A percentile compares a stretch with the other conserved stretches of the same genome.
These are phyloP conservation scores for Clistopyga incitator DNA, from an alignment of 2,888 invertebrate genomes.

Conservation along the genomic window DNA sequence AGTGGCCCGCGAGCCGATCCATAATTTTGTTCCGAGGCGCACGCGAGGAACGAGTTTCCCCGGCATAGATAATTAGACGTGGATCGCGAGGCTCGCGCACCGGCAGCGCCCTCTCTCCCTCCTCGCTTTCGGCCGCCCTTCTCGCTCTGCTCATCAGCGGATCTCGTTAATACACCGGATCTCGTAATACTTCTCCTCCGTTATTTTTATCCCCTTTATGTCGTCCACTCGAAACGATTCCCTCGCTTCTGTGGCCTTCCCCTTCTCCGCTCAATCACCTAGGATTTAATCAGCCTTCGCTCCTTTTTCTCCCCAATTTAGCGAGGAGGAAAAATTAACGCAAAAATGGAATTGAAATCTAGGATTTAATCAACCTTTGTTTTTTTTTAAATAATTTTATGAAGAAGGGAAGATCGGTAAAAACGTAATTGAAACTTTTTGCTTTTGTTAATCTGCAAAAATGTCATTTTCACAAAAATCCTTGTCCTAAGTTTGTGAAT, in stretches of 20 bases:
- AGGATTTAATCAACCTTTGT: too few species aligned
- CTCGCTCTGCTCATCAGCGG: conserved; percentile 72
- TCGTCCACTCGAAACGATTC: conserved; percentile 31
- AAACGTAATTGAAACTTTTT: too few species aligned
- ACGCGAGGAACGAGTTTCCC: conserved; percentile 78
- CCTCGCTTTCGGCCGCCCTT: conserved; percentile 24
- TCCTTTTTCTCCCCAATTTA: not conserved
- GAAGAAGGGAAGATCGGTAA: too few species aligned
- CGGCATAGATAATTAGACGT: conserved; percentile 77
- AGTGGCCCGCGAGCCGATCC: conserved; percentile 69
- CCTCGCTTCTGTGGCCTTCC: not conserved
- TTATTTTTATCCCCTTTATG: conserved; percentile 15
- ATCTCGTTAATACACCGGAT: conserved; percentile 74
- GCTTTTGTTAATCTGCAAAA: too few species aligned
- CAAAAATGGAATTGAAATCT: not conserved
- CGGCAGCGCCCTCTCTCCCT: conserved; percentile 8
- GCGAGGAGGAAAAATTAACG: not conserved
- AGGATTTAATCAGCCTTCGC: not conserved
- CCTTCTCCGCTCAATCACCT: not conserved
- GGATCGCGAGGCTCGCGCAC: conserved; percentile 69
- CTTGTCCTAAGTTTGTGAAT: too few species aligned
- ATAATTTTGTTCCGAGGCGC: conserved; percentile 76
- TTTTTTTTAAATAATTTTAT: too few species aligned
- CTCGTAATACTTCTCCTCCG: conserved; percentile 4
- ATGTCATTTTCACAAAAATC: too few species aligned